Evolutionary conservation across 92 coral and sea anemone genomes (phyloP).

Genomic region (Zoanthus solanderi): DNA sequence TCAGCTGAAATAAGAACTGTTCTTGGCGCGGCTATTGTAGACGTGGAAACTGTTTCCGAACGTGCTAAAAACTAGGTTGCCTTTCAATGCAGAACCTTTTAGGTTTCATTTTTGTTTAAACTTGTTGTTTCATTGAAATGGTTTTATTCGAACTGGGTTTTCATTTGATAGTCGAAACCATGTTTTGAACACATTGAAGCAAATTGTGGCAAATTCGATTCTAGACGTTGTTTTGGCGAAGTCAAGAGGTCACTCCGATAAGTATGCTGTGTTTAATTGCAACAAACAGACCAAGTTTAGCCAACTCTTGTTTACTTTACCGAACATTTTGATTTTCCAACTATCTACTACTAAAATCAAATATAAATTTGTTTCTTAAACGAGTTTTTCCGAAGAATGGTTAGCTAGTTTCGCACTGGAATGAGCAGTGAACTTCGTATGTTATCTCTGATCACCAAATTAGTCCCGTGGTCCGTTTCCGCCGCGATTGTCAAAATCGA

Average conservation of each 20-base stretch:
- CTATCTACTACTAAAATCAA: no score
- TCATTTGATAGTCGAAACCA: not conserved
- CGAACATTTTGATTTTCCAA: no score
- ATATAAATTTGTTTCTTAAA: no score
- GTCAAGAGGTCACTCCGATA: not conserved
- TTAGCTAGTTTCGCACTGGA: not conserved
- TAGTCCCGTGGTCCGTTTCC: not conserved
- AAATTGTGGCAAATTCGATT: not conserved
- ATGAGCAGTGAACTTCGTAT: not conserved
- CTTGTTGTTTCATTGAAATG: not conserved
- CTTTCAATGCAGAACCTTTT: not conserved
- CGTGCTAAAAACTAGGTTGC: not conserved
- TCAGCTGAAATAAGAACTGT: not conserved
- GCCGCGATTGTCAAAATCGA: not conserved
- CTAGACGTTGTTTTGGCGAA: not conserved
- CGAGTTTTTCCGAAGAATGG: no score
- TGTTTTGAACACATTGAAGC: not conserved
- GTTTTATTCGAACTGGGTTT: not conserved
- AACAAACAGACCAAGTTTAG: no score
- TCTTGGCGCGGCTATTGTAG: not conserved
- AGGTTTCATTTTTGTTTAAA: not conserved
- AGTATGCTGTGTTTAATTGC: no score
- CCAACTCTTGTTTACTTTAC: no score
- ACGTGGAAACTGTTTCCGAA: not conserved
- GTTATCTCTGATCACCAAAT: not conserved